Evolutionary conservation across 1,140 invertebrate species (phyloP), one percentile per base, ranked within the genome.

Genomic region (Eueides isabella): DNA sequence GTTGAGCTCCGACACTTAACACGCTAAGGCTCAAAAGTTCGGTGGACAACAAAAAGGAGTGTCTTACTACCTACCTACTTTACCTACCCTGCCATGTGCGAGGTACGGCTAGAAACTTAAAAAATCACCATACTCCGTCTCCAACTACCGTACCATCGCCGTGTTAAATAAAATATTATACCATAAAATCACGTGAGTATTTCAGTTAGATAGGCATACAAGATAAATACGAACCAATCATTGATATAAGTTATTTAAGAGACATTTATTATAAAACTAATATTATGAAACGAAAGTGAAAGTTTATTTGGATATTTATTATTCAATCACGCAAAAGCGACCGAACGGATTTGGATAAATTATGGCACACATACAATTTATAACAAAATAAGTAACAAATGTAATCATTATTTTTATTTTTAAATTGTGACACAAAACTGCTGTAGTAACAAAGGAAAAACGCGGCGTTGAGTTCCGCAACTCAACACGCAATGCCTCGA

Each of bases 231-330:
- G 5, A 55, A 23, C 2, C 6, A 2, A 23, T 26, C 6, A 9
- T 26, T 4, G 48, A 55, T 23, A 23, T 55, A 55, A 55, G 1
- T 55, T 26, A 23, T 55, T 55, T 55, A 55, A 23, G 23, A 55
- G 19, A 55, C 23, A 26, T 55, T 55, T 55, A 55, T 55, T 55
- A 55, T 23, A 19, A 23, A 6, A 55, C 19, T 55, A 55, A 55
- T 55, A 55, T 55, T 55, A 55, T 26, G 48, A 55, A 55, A 55
- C 48, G 48, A 55, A 55, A 55, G 23, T 55, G 48, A 55, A 55
- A 55, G 48, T 55, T 55, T 23, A 55, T 55, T 55, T 23, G 1
- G 48, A 14, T 55, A 55, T 55, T 55, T 55, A 55, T 55, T 55
- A 55, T 55, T 55, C 48, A 55, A 55, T 55, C 48, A 55, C 48